Evolutionary conservation across 1,140 invertebrate species (phyloP), one percentile per base, ranked within the genome.

Genomic region (Euwallacea similis): DNA sequence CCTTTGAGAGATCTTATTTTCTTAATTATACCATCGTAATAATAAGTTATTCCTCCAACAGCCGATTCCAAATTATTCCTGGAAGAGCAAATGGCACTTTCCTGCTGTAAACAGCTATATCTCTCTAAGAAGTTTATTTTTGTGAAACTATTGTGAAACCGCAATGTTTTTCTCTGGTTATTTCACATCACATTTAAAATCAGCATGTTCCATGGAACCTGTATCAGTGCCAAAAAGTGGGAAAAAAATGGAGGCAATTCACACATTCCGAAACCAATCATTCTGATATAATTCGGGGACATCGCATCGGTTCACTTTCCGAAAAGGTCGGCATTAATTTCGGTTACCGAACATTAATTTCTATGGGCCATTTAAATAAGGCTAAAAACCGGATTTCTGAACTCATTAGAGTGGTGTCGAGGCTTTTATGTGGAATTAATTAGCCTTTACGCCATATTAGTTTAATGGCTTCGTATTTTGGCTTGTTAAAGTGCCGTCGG

Each of bases 381-480:
- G 60, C 60, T 69, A 66, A 66, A 66, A 75, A 75, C 74, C 74
- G 74, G 74, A 73, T 73, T 73, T 65, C 56, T 68, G 67, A 66
- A 75, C 71, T 75, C 74, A 75, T 75, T 75, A 75, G 69, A 42
- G 53, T 60, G 72, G 74, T 75, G 74, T 75, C 72, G 74, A 75
- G 66, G 69, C 68, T 71, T 73, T 66, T 67, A 71, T 70, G 64
- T 69, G 59, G 71, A 63, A 68, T 73, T 73, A 75, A 75, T 75
- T 75, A 75, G 66, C 44, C 44, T 68, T 68, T 68, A 68, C 58
- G 55, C 55, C 66, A 50, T 68, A 68, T 68, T 68, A 68, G 42
- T 53, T 68, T 60, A 60, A 68, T 68, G 66, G 53, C 42, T 42
- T 44, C 64, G 54, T 33, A 56, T 66, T 66, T 58, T 43, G 9